These are phyloP conservation scores for Acanthurus tractus DNA, from an alignment of 2,797 vertebrate genomes.

Conservation along the genomic window DNA sequence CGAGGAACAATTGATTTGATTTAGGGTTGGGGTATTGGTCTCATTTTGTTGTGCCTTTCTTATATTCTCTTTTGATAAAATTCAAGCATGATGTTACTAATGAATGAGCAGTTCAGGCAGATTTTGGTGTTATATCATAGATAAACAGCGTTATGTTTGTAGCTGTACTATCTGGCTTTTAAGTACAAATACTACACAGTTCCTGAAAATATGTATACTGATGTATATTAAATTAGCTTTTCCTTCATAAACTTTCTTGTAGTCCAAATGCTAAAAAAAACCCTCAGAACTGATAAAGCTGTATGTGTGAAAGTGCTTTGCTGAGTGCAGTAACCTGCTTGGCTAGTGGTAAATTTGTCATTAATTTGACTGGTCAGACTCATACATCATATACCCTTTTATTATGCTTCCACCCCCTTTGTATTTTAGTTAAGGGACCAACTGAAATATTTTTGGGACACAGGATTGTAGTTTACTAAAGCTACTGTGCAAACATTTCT, in stretches of 20 bases:
- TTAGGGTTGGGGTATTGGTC: slow-evolving; percentile 62
- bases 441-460: slow-evolving; percentile 79
- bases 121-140: slow-evolving; percentile 65
- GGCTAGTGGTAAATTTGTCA: slow-evolving; percentile 46
- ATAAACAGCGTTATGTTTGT: slow-evolving; percentile 67
- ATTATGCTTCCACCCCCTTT: slow-evolving; percentile 54
- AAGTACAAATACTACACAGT: slow-evolving; percentile 57
- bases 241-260: slow-evolving; percentile 53
- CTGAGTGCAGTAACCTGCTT: slow-evolving; percentile 71
- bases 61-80: slow-evolving; percentile 74
- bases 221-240: slow-evolving; percentile 58
- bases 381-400: slow-evolving; percentile 50
- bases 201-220: slow-evolving; percentile 61
- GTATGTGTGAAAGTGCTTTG: slow-evolving; percentile 66
- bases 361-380: slow-evolving; percentile 52
- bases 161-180: slow-evolving; percentile 69
- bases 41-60: slow-evolving; percentile 84
- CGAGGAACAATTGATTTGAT: slow-evolving; percentile 61
- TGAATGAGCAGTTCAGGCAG: slow-evolving; percentile 59
- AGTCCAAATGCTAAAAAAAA: slow-evolving; percentile 52
- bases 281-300: slow-evolving; percentile 47
- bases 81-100: slow-evolving; percentile 72
- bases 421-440: slow-evolving; percentile 85
- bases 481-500: slow-evolving; percentile 87
- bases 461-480: slow-evolving; percentile 82